Base-by-base conservation (phyloP, 2,888 invertebrate genomes). In the Scelioninae gen. 2 region DNA sequence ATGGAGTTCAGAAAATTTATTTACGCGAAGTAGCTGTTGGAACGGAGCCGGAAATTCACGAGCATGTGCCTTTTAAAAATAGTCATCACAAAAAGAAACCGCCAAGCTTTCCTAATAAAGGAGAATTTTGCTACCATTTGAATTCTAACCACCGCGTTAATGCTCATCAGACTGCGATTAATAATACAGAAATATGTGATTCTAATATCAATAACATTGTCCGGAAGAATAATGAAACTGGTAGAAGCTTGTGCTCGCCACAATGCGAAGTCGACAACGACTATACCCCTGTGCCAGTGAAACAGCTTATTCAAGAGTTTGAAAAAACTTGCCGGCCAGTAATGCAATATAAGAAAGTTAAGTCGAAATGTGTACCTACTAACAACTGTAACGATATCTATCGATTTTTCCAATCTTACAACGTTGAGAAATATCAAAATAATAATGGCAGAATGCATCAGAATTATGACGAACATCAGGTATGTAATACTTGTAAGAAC, bases 281-380 rank as follows among this genome's bases (percentile, higher is more conserved):
- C 5, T 85, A 85, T 58, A 86, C 86, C 0, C 86, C 87, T 28
- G 81, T 86, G 2, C 87, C 87, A 6, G 87, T 88, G 1, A 87
- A 86, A 68, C 86, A 86, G 48, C 81, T 92, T 28, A 91, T 92
- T 50, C 87, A 88, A 72, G 89, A 88, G 76, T 92, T 91, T 77
- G 91, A 92, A 78, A 88, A 90, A 78, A 90, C 89, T n/a, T 87
- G 88, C n/a, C 85, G 88, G 81, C 89, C 90, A 0, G 81, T 87
- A 3, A 85, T 90, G 81, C 88, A 88, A 63, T 88, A 88, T 77
- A 89, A 90, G 76, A 88, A 89, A 76, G 86, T 88, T 41, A 83
- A 85, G 57, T 81, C 83, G 0, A 84, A 80, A 39, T 71, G 79
- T 25, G 78, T 80, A 58, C 82, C 83, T 28, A 82, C 82, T 25